Base-by-base conservation (phyloP, 2,888 invertebrate genomes). In the Troilus luridus region DNA sequence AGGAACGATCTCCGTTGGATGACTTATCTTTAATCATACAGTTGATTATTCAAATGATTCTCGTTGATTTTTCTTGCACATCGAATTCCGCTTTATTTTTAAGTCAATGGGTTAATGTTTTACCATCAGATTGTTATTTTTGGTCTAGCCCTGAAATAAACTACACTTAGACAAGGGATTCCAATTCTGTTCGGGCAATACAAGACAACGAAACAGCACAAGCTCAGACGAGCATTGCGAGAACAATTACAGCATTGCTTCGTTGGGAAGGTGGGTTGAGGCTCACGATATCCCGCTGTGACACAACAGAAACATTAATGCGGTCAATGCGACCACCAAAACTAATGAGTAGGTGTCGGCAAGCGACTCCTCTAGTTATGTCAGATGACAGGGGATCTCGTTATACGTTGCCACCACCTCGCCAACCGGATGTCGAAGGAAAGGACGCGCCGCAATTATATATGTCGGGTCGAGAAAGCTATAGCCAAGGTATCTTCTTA, bases 361-460 rank as follows among this genome's bases (percentile, higher is more conserved):
- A 14, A 67, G 67, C 67, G 67, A 67, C 24, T 67, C 67, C 67
- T 67, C 67, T 67, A 67, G 67, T 67, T 67, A 67, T 67, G 67
- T 67, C 67, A 67, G 67, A 24, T 67, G 67, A 67, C 67, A 24
- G 67, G 10, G 24, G 14, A 67, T 67, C 67, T 67, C 67, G 67
- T 67, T 67, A 67, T 67, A 11, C 10, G n/a, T 11, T 11, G 1
- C 67, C 24, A 67, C 67, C 67, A 24, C 67, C 24, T 67, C 6
- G 67, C 67, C 24, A 67, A 67, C 67, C 67, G 67, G 67, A 67
- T 67, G 67, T 67, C 24, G 24, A 24, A 24, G 24, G 24, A 64
- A n/a, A 64, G 64, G 64, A 64, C 64, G 11, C 6, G 64, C 9
- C 0, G 10, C 64, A 64, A 64, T 24, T 14, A 67, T 67, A 24